Evolutionary conservation across 2,888 invertebrate genomes (phyloP).

Genomic region (Platycheirus rosarum): DNA sequence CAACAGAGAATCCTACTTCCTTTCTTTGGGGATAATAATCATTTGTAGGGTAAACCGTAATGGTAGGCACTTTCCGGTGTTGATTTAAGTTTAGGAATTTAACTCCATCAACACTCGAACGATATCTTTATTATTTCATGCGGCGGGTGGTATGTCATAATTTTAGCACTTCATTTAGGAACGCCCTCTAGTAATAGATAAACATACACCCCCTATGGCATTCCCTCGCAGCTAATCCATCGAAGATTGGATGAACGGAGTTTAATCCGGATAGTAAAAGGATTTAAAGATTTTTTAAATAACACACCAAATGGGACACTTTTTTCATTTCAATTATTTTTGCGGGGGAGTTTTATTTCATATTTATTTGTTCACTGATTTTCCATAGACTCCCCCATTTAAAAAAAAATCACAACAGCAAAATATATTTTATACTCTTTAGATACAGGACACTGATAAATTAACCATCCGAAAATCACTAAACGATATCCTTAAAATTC

Average conservation of each 20-base stretch:
- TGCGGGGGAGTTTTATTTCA: constrained; percentile 31
- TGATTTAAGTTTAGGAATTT: constrained; percentile 70
- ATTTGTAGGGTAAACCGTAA: constrained; percentile 58
- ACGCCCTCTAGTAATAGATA: constrained; percentile 8
- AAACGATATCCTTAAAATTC: constrained; percentile 70
- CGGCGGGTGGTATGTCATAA: constrained; percentile 39
- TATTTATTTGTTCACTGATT: constrained; percentile 52
- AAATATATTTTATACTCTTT: constrained; percentile 2
- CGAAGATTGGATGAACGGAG: constrained; percentile 12
- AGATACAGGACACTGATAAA: constrained; percentile 54
- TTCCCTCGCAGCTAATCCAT: constrained; percentile 34
- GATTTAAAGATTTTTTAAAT: constrained; percentile 30
- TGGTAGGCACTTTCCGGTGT: constrained; percentile 68
- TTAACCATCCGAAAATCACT: constrained; percentile 65
- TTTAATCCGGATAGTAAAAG: constrained; percentile 53
- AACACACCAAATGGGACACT: constrained; percentile 20
- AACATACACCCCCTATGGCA: constrained; percentile 25
- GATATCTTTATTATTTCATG: constrained; percentile 68
- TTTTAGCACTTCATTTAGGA: constrained; percentile 53
- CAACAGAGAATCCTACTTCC: not conserved
- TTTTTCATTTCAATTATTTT: constrained; percentile 6
- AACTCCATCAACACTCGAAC: constrained; percentile 60
- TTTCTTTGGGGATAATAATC: constrained; percentile 53
- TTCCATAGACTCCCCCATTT: constrained; percentile 41
- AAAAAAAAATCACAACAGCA: constrained; percentile 9